Conservation (phyloP, 2,113 vertebrate species). For the Saimiri boliviensis region DNA sequence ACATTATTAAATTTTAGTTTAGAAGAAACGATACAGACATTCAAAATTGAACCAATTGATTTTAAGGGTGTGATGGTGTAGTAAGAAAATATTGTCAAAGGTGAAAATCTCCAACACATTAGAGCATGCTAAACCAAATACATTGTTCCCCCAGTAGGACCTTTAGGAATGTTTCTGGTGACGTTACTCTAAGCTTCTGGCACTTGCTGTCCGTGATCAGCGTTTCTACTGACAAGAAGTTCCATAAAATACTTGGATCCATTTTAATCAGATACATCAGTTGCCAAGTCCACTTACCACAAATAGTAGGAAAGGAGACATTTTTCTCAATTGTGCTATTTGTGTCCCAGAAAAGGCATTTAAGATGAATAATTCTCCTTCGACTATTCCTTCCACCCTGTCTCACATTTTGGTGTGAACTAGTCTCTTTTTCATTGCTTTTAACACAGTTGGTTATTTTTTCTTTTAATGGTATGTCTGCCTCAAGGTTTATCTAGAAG, state of each 20-base stretch:
- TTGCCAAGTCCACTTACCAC: not conserved
- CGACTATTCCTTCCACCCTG: not conserved
- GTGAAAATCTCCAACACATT: constrained; percentile 19
- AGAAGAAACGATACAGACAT: constrained; percentile 37
- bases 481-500: not conserved
- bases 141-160: too few species aligned
- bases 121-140: not conserved
- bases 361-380: not conserved
- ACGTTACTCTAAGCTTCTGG: constrained; percentile 56
- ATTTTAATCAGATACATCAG: not conserved
- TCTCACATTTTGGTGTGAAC: not conserved
- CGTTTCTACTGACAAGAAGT: constrained; percentile 49
- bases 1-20: not conserved
- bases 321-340: not conserved
- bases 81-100: constrained; percentile 41
- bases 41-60: constrained; percentile 58
- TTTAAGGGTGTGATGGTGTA: constrained; percentile 50
- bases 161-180: not conserved
- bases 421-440: not conserved
- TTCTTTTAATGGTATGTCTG: constrained; percentile 6
- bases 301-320: not conserved
- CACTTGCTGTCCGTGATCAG: constrained; percentile 57
- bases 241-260: not conserved
- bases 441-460: not conserved
- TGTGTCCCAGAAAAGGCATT: not conserved